A percentile compares a stretch with the other conserved stretches of the same genome.
phyloP scores from a whole-genome alignment of 2,797 vertebrate species.

The Eulemur coronatus region DNA sequence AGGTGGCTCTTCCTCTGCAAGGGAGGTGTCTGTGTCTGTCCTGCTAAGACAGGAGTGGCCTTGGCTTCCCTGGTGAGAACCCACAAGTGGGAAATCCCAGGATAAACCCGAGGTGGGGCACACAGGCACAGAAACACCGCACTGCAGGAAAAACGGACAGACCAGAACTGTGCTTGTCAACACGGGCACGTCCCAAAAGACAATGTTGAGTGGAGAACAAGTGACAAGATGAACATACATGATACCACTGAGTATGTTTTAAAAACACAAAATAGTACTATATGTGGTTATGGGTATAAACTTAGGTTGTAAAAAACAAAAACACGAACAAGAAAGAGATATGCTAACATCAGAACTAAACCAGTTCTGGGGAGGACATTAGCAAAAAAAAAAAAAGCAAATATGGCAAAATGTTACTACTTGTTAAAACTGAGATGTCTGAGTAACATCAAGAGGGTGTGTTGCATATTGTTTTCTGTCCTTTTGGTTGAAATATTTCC shows the following conservation, averaged over 20 bases:
- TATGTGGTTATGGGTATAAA: background rate
- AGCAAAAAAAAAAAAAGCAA: background rate
- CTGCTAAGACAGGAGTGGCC: background rate
- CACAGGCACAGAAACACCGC: background rate
- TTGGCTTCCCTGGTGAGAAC: slow-evolving; percentile 26
- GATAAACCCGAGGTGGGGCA: background rate
- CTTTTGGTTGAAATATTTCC: slow-evolving; percentile 29
- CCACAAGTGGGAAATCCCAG: background rate
- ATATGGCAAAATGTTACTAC: background rate
- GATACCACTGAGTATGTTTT: background rate
- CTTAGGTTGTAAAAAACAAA: background rate
- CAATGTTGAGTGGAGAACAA: background rate
- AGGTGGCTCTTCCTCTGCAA: background rate
- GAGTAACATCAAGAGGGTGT: background rate
- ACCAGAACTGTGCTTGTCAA: background rate
- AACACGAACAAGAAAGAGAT: background rate
- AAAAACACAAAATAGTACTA: background rate
- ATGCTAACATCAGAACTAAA: background rate
- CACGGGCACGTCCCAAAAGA: background rate
- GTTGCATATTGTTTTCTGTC: background rate
- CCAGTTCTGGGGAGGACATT: background rate
- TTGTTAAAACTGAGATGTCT: background rate
- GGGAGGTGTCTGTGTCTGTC: background rate
- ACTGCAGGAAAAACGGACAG: background rate
- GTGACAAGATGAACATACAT: background rate